Evolutionary conservation across 2,113 vertebrate species (phyloP).

Genomic region (Lipotes vexillifer): DNA sequence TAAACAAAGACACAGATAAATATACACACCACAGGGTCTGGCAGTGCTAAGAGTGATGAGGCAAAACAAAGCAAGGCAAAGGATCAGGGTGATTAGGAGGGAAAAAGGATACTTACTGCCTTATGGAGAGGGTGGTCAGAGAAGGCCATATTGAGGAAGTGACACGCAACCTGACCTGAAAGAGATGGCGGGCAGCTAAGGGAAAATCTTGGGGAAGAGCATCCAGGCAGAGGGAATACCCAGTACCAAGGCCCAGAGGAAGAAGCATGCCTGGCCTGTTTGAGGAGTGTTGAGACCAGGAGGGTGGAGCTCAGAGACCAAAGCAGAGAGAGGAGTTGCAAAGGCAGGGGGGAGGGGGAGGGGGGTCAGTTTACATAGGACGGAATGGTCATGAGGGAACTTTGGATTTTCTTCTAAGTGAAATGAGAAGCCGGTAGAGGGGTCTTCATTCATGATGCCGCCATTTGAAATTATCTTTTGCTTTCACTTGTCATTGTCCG

Average conservation of each 20-base stretch:
- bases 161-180: background rate
- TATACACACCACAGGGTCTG: accelerated
- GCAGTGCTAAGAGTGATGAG: background rate
- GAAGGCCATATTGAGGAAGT: background rate
- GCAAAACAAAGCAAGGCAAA: background rate
- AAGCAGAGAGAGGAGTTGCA: background rate
- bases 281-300: background rate
- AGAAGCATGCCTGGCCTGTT: accelerated
- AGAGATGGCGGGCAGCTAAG: background rate
- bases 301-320: background rate
- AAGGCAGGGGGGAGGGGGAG: accelerated
- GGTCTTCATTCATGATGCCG: too few relatives aligned
- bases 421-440: background rate
- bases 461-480: too few relatives aligned
- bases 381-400: background rate
- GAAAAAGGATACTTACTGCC: background rate
- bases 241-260: background rate
- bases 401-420: background rate
- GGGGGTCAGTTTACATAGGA: background rate
- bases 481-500: background rate
- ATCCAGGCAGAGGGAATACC: background rate
- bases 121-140: background rate
- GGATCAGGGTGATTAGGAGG: accelerated
- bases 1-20: background rate
- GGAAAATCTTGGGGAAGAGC: background rate